Evolutionary conservation across 2,888 invertebrate genomes (phyloP).

Genomic region (Acleris emargana): DNA sequence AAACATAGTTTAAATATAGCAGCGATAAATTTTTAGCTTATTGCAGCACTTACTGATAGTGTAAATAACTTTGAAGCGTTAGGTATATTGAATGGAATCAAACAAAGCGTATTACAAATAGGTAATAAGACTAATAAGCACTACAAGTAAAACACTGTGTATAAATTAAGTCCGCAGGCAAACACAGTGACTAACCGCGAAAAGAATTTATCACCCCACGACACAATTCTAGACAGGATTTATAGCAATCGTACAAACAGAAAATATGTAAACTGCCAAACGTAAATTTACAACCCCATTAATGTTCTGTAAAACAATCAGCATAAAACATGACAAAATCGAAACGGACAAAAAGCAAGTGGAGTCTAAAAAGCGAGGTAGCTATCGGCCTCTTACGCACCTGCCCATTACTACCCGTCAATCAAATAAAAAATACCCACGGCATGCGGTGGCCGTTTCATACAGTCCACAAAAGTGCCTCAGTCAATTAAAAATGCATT

Average conservation of each 20-base stretch:
- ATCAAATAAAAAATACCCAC: constrained; percentile 79
- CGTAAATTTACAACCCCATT: constrained; percentile 57
- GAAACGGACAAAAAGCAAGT: constrained; percentile 71
- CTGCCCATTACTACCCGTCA: constrained; percentile 83
- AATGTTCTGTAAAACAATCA: constrained; percentile 60
- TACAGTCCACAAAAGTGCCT: constrained; percentile 82
- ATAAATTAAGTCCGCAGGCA: not conserved
- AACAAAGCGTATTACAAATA: no score
- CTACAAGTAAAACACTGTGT: not conserved
- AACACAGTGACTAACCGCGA: constrained; percentile 3
- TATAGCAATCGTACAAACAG: constrained; percentile 33
- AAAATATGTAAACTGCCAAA: constrained; percentile 42
- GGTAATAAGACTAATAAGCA: no score
- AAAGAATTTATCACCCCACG: constrained; percentile 19
- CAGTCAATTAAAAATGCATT: constrained; percentile 84
- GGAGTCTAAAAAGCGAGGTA: constrained; percentile 76
- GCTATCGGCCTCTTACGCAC: constrained; percentile 77
- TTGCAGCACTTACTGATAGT: no score
- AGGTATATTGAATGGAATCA: no score
- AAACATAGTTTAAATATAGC: no score
- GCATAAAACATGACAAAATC: constrained; percentile 59
- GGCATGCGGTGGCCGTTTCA: constrained; percentile 80
- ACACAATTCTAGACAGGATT: constrained; percentile 31
- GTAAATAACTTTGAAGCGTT: no score
- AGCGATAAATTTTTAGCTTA: no score